Evolutionary conservation across 2,888 invertebrate genomes (phyloP), one percentile per base, ranked within the genome.

Genomic region (Pardosa pseudoannulata): DNA sequence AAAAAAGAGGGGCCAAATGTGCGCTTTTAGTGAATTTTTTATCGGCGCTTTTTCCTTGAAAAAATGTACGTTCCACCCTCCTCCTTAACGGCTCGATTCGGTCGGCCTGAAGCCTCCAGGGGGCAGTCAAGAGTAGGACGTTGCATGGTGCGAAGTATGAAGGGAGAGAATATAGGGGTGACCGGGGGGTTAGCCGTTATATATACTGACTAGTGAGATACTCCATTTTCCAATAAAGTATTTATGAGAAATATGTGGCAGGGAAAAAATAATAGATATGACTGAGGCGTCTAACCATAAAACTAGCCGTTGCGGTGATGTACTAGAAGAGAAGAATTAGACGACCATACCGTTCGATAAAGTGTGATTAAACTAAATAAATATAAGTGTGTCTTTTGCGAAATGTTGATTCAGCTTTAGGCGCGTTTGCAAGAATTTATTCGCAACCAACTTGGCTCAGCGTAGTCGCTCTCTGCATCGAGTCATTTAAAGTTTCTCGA

Each of bases 21-120:
- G 72, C 78, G 78, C 83, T 76, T 85, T 85, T 85, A 85, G 83
- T 85, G 78, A 85, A 85, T 85, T 85, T 85, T 85, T 85, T 85
- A 85, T 83, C 64, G 46, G 19, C 81, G 62, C 67, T 68, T 74
- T 79, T 68, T 31, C 32, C 56, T 19, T 46, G 31, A 72, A 67
- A 46, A 68, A 36, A 73, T 32, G 32, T 32, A 67, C 23, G n/a
- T 32, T 32, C 31, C 32, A 36, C 16, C 67, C 28, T 36, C n/a
- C 32, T 32, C 36, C 16, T 23, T 67, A 67, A 67, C 67, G 31
- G 67, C 67, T 32, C 31, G 75, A 62, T 70, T 76, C 50, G 73
- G 83, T 85, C 83, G 46, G 68, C 56, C 56, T 64, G 64, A 39
- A 74, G 39, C 74, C 85, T 32, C 85, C 31, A 11, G 85, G 85